Evolutionary conservation across 1,140 invertebrate species (phyloP).

Genomic region (Rhynchophorus ferrugineus): DNA sequence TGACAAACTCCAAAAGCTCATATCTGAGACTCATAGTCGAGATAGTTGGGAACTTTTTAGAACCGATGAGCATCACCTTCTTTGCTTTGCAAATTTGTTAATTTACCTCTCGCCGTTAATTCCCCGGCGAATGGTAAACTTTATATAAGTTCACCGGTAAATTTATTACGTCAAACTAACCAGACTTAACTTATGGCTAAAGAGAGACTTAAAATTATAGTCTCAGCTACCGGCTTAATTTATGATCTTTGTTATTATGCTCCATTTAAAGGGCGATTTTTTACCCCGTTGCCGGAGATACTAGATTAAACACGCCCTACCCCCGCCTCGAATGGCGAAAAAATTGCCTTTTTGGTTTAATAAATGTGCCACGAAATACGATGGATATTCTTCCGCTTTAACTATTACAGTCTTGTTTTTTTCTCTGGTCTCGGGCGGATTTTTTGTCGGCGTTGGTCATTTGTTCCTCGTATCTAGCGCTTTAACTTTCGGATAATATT

Average conservation of each 20-base stretch:
- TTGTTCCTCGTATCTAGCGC: too few relatives aligned
- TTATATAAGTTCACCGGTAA: slow-evolving; percentile 6
- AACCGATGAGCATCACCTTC: neutral
- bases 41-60: neutral
- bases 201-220: slow-evolving; percentile 6
- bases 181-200: slow-evolving; percentile 5
- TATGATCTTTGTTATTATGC: slow-evolving; percentile 6
- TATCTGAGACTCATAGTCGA: too few relatives aligned
- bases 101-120: slow-evolving; percentile 4
- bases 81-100: slow-evolving; percentile 3
- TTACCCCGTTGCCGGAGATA: neutral
- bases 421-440: too few relatives aligned
- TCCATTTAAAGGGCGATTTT: neutral
- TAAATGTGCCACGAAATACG: neutral
- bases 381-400: too few relatives aligned
- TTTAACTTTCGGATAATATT: too few relatives aligned
- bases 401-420: too few relatives aligned
- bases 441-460: too few relatives aligned
- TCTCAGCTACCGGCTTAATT: slow-evolving; percentile 1
- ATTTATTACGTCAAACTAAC: slow-evolving; percentile 9
- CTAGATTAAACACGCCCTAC: neutral
- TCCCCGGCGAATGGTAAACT: slow-evolving; percentile 2
- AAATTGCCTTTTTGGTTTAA: neutral
- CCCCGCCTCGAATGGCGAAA: neutral
- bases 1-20: too few relatives aligned